phyloP scores from a whole-genome alignment of 2,797 vertebrate genomes.

The Lagocephalus sceleratus region DNA sequence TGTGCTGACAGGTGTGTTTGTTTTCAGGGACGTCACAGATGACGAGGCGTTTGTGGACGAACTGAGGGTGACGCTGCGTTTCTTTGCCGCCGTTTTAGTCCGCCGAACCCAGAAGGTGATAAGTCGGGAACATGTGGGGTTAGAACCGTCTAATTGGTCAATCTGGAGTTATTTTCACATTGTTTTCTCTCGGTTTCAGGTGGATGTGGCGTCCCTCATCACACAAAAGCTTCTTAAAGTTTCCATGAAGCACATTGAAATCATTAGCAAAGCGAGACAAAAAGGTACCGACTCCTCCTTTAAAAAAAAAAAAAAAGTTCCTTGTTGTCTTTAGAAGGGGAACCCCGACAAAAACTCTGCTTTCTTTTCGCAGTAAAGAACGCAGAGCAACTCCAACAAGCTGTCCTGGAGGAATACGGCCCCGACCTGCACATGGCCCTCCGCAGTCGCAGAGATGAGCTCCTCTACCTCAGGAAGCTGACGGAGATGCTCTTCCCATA shows the following conservation, averaged over 20 bases:
- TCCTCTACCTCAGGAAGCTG: conserved; percentile 94
- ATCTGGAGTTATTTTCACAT: neutral
- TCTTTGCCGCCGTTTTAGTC: conserved; percentile 90
- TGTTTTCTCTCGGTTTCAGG: conserved; percentile 66
- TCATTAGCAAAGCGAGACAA: conserved; percentile 92
- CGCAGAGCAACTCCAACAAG: conserved; percentile 88
- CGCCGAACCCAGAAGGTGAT: conserved; percentile 91
- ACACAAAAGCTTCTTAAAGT: conserved; percentile 92
- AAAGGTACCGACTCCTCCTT: conserved; percentile 79
- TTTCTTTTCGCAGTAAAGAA: conserved; percentile 80
- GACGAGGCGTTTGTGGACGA: conserved; percentile 96
- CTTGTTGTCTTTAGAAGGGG: no score
- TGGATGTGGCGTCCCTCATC: conserved; percentile 90
- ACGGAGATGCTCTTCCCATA: conserved; percentile 94
- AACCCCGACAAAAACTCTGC: neutral
- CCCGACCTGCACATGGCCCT: conserved; percentile 92
- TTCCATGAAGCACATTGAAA: conserved; percentile 96
- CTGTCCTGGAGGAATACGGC: conserved; percentile 92
- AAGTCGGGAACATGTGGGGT: neutral
- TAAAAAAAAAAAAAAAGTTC: neutral
- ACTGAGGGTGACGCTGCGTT: conserved; percentile 85
- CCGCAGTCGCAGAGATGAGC: conserved; percentile 92
- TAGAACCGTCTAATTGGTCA: neutral
- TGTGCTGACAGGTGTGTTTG: conserved; percentile 14
- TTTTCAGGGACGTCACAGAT: conserved; percentile 88